Percentiles rank a stretch among this genome's conserved stretches.
Conservation (phyloP, 2,888 invertebrate species). For the Toxonevra muliebris region DNA sequence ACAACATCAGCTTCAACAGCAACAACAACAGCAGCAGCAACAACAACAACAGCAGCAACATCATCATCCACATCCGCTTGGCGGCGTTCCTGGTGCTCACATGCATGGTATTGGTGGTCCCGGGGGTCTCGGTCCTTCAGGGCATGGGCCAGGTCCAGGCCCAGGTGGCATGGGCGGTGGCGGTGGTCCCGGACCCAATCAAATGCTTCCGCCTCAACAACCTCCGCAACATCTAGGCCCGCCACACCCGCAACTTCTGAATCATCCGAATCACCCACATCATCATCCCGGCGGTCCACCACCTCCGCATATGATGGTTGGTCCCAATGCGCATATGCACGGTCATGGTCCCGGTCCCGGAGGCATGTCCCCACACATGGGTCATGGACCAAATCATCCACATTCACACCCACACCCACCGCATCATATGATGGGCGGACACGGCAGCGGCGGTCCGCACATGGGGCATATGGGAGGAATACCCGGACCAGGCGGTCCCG, state of each 20-base stretch:
- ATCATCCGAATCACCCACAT: conserved; percentile 50
- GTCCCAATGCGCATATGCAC: conserved; percentile 39
- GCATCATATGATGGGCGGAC: conserved; percentile 45
- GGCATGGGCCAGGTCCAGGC: conserved; percentile 49
- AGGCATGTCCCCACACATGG: conserved; percentile 40
- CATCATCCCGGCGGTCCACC: conserved; percentile 58
- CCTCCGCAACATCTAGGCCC: conserved; percentile 56
- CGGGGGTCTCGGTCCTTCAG: conserved; percentile 43
- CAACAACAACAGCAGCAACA: conserved; percentile 46
- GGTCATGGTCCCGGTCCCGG: conserved; percentile 50
- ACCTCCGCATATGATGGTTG: conserved; percentile 57
- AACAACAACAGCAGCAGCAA: conserved; percentile 25
- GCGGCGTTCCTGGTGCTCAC: conserved; percentile 63
- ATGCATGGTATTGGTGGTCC: conserved; percentile 49
- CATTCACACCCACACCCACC: conserved; percentile 37
- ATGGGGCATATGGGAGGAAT: conserved; percentile 60
- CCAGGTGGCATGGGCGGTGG: conserved; percentile 64
- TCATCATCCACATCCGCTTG: conserved; percentile 46
- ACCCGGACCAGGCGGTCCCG: conserved; percentile 49
- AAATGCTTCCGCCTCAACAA: conserved; percentile 60
- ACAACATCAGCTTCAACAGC: conserved; percentile 52
- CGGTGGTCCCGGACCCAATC: conserved; percentile 47
- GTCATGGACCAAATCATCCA: conserved; percentile 38
- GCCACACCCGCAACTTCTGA: conserved; percentile 57
- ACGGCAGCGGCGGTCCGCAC: conserved; percentile 50